A percentile compares a stretch with the other conserved stretches of the same genome.
These are phyloP conservation scores for Drosophila triauraria DNA, from an alignment of 1,140 invertebrate species.

Conservation along the genomic window DNA sequence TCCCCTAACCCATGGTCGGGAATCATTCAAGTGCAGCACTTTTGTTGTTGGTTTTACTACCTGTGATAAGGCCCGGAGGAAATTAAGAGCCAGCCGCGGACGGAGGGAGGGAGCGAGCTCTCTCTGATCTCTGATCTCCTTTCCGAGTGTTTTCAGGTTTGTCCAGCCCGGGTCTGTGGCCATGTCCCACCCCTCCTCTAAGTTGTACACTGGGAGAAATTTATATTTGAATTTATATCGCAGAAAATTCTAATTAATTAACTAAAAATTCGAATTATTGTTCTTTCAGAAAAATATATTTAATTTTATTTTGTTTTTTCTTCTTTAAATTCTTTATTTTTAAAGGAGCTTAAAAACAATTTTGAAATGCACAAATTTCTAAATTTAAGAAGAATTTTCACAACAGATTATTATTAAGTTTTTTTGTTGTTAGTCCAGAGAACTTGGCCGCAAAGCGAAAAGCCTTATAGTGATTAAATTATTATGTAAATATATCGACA, in stretches of 20 bases:
- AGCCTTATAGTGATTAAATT: too few relatives aligned
- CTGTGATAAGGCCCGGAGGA: slow-evolving; percentile 66
- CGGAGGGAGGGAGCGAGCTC: slow-evolving; percentile 39
- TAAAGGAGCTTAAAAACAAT: too few relatives aligned
- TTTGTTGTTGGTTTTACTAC: slow-evolving; percentile 67
- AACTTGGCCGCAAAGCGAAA: too few relatives aligned
- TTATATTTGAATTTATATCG: too few relatives aligned
- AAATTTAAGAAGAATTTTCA: too few relatives aligned
- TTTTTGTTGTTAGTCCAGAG: too few relatives aligned
- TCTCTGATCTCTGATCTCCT: slow-evolving; percentile 73
- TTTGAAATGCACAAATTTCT: too few relatives aligned
- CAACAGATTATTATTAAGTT: too few relatives aligned
- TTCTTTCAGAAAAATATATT: not conserved
- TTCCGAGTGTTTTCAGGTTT: slow-evolving; percentile 52
- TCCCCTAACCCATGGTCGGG: slow-evolving; percentile 10
- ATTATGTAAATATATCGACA: too few relatives aligned
- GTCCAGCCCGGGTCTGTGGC: slow-evolving; percentile 28
- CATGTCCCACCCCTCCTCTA: slow-evolving; percentile 18
- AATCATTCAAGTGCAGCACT: slow-evolving; percentile 74
- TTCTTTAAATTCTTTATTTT: not conserved
- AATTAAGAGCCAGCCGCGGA: slow-evolving; percentile 37
- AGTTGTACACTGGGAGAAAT: slow-evolving; percentile 12
- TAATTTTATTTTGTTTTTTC: too few relatives aligned
- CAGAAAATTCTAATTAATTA: not conserved
- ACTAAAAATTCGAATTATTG: not conserved